A percentile compares a stretch with the other conserved stretches of the same genome.
Conservation (phyloP, 2,888 invertebrate genomes). For the Mactromeris polynyma region DNA sequence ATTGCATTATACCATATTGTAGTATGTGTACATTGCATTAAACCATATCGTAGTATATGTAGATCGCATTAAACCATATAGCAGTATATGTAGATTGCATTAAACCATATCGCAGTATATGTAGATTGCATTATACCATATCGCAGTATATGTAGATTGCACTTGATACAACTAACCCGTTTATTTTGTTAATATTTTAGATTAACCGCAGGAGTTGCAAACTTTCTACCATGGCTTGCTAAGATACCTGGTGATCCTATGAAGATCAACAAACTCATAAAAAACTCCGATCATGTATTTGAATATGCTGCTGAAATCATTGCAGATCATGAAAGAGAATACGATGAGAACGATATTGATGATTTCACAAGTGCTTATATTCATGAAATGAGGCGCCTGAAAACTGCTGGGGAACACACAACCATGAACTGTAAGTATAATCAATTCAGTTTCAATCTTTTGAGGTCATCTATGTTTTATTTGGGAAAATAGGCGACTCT, state of each 20-base stretch:
- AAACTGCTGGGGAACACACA: slow-evolving; percentile 37
- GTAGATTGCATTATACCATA: too few relatives aligned
- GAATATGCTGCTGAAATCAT: slow-evolving; percentile 55
- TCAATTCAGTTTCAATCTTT: not conserved
- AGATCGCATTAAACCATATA: too few relatives aligned
- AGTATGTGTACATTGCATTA: too few relatives aligned
- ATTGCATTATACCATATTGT: too few relatives aligned
- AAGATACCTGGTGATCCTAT: slow-evolving; percentile 64
- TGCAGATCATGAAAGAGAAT: slow-evolving; percentile 45
- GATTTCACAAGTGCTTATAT: slow-evolving; percentile 73
- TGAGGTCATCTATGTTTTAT: too few relatives aligned
- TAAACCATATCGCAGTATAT: too few relatives aligned
- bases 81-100: too few relatives aligned
- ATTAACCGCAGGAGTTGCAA: slow-evolving; percentile 41
- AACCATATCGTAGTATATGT: too few relatives aligned
- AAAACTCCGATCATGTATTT: slow-evolving; percentile 51
- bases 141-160: too few relatives aligned
- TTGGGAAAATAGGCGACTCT: too few relatives aligned
- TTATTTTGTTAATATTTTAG: not conserved
- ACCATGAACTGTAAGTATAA: slow-evolving; percentile 61
- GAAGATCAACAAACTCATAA: slow-evolving; percentile 42
- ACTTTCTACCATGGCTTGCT: slow-evolving; percentile 59
- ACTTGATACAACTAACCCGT: too few relatives aligned
- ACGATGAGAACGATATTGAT: slow-evolving; percentile 46
- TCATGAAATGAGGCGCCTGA: slow-evolving; percentile 54